These are phyloP conservation scores for Gastrophysa polygoni DNA, from an alignment of 2,888 invertebrate species.

Conservation along the genomic window DNA sequence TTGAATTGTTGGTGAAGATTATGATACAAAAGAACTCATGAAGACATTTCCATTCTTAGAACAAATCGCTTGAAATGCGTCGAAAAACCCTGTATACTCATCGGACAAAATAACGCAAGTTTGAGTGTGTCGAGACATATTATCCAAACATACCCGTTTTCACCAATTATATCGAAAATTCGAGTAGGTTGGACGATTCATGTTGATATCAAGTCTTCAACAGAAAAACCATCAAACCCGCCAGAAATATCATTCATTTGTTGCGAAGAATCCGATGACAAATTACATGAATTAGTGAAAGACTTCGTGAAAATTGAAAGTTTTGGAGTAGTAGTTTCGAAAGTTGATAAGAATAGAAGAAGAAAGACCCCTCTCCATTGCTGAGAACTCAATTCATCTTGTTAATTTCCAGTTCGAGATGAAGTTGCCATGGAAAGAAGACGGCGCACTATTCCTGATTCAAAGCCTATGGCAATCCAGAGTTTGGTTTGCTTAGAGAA, in stretches of 20 bases:
- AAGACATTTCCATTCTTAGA: slow-evolving; percentile 1
- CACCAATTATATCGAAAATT: slow-evolving; percentile 3
- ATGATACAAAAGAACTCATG: background rate
- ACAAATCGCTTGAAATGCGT: background rate
- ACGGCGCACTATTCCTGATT: background rate
- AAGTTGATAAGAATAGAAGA: background rate
- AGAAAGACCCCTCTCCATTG: background rate
- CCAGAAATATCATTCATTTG: background rate
- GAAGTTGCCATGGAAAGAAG: slow-evolving; percentile 1
- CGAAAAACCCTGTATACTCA: slow-evolving; percentile 1
- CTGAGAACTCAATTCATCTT: background rate
- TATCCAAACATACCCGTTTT: background rate
- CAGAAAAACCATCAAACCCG: no score
- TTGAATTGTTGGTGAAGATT: background rate
- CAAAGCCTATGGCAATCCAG: background rate
- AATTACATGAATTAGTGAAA: slow-evolving; percentile 1
- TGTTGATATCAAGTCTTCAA: background rate
- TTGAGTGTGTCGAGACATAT: slow-evolving; percentile 4
- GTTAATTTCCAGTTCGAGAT: background rate
- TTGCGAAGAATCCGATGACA: background rate
- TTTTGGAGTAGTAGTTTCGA: background rate
- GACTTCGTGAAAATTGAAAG: background rate
- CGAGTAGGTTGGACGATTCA: background rate
- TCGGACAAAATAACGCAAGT: slow-evolving; percentile 5
- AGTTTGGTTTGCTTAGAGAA: background rate